phyloP scores from a whole-genome alignment of 37 sponge, comb jelly and placozoan genomes.

The Eunapius fragilis region DNA sequence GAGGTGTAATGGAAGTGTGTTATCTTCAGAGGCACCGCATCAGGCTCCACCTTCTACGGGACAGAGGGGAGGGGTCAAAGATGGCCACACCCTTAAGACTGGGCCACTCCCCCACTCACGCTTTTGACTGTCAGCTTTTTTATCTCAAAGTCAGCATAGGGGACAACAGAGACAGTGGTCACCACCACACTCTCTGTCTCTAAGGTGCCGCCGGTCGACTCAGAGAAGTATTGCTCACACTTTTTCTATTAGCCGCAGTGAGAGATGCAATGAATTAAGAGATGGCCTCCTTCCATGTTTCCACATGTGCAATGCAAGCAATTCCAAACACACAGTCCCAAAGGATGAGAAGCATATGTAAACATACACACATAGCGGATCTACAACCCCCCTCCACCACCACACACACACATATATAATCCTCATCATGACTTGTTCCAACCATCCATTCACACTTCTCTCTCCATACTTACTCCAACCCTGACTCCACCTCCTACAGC shows the following conservation, averaged over 20 bases:
- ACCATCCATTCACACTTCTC: too few relatives aligned
- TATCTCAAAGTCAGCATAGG: conserved; percentile 64
- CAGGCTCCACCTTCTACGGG: conserved; percentile 14
- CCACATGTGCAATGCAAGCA: too few relatives aligned
- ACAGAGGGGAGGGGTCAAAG: not conserved
- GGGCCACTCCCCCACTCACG: conserved; percentile 15
- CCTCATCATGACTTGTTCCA: too few relatives aligned
- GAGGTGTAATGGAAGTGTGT: conserved; percentile 66
- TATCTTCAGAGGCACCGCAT: conserved; percentile 13
- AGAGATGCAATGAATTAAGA: not conserved
- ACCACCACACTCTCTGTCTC: conserved; percentile 14
- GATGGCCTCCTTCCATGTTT: too few relatives aligned
- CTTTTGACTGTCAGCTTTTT: conserved; percentile 16
- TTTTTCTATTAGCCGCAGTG: conserved; percentile 32
- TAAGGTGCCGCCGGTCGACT: conserved; percentile 28
- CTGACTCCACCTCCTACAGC: conserved; percentile 33
- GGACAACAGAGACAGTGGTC: conserved; percentile 13
- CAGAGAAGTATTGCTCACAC: conserved; percentile 82
- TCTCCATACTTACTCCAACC: conserved; percentile 2
- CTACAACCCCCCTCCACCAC: not conserved
- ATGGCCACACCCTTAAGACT: not conserved
- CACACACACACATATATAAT: too few relatives aligned
- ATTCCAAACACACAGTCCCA: too few relatives aligned
- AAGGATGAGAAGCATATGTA: too few relatives aligned
- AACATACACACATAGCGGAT: too few relatives aligned